Conservation (phyloP, 2,888 invertebrate species). For the Oconnorella tubifera region DNA sequence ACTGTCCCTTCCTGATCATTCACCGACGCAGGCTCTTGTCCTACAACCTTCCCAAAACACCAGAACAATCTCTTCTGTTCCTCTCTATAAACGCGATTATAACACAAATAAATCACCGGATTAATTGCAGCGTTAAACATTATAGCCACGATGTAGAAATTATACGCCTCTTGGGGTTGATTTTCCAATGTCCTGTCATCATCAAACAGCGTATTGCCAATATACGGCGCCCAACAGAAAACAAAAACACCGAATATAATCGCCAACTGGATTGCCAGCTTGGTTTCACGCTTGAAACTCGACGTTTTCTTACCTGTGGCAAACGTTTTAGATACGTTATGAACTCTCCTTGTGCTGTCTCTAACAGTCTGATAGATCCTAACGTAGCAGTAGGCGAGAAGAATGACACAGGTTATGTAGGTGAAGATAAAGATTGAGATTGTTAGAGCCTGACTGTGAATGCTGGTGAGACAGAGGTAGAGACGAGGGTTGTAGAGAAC, state of each 20-base stretch:
- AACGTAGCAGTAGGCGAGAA: slow-evolving; percentile 8
- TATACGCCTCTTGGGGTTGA: slow-evolving; percentile 7
- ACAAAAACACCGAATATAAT: slow-evolving; percentile 7
- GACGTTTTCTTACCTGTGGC: neutral
- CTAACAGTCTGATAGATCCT: slow-evolving; percentile 6
- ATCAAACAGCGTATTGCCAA: neutral
- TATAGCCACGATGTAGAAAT: slow-evolving; percentile 11
- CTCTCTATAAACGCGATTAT: slow-evolving; percentile 11
- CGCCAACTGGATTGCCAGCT: slow-evolving; percentile 5
- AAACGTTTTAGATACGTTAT: neutral
- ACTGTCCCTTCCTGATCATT: too few relatives aligned
- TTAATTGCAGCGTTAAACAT: slow-evolving; percentile 7
- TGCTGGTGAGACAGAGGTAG: slow-evolving; percentile 3
- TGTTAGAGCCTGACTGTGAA: neutral
- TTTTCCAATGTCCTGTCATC: neutral
- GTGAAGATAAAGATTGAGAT: neutral
- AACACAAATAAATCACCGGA: slow-evolving; percentile 8
- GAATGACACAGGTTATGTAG: slow-evolving; percentile 3
- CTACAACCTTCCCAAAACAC: too few relatives aligned
- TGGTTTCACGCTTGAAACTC: slow-evolving; percentile 6
- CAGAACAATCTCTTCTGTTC: too few relatives aligned
- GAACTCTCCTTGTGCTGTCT: slow-evolving; percentile 1
- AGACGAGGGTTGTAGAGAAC: slow-evolving; percentile 9
- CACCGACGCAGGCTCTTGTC: too few relatives aligned
- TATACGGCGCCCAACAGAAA: slow-evolving; percentile 13